Evolutionary conservation across 1,140 invertebrate species (phyloP).

Genomic region (Aphaenogaster floridana): DNA sequence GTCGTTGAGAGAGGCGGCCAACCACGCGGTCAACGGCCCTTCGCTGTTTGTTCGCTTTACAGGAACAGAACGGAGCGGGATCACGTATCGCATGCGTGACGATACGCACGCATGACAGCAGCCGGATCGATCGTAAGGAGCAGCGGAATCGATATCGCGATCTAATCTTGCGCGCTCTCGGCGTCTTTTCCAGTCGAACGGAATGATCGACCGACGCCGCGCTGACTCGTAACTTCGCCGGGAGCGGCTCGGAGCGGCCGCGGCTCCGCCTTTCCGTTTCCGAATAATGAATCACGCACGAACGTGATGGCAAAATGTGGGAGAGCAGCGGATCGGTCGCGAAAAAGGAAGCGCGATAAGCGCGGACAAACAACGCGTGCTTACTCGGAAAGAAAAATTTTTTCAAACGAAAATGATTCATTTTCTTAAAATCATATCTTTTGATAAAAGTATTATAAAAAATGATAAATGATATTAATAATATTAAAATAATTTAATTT

Average conservation of each 20-base stretch:
- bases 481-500: too few species aligned
- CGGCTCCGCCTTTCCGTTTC: neutral
- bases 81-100: conserved; percentile 50
- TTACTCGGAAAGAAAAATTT: neutral
- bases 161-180: conserved; percentile 38
- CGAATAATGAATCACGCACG: conserved; percentile 40
- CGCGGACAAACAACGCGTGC: neutral
- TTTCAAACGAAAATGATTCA: too few species aligned
- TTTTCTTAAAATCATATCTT: too few species aligned
- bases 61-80: neutral
- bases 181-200: neutral
- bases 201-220: conserved; percentile 13
- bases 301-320: neutral
- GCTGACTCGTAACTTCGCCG: conserved; percentile 23
- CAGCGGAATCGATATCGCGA: conserved; percentile 19
- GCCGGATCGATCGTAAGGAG: conserved; percentile 19
- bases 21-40: conserved; percentile 33
- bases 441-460: too few species aligned
- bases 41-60: conserved; percentile 13
- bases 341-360: neutral
- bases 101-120: neutral
- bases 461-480: too few species aligned
- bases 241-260: neutral
- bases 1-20: neutral
- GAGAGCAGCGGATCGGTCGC: neutral